phyloP scores from a whole-genome alignment of 2,113 vertebrate species.

The Toxostoma redivivum region DNA sequence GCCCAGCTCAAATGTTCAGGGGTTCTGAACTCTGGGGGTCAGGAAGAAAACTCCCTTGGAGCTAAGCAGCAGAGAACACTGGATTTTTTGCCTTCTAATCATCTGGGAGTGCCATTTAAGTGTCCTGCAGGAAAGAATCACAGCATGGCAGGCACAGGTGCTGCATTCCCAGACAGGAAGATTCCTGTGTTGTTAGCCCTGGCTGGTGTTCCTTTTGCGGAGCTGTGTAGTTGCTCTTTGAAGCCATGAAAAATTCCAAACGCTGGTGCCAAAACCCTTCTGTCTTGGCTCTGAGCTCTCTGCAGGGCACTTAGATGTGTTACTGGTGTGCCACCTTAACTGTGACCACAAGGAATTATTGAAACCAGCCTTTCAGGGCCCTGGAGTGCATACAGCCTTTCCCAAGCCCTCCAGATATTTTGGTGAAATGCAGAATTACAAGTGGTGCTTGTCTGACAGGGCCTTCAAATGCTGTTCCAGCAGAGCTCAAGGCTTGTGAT shows the following conservation, averaged over 20 bases:
- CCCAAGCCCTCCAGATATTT: neutral
- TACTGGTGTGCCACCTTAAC: neutral
- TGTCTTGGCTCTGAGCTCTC: neutral
- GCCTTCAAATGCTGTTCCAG: neutral
- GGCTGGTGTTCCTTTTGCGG: neutral
- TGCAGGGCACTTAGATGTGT: neutral
- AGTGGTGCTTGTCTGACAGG: neutral
- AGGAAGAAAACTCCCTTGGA: neutral
- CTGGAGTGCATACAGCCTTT: neutral
- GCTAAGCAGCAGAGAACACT: neutral
- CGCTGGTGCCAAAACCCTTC: neutral
- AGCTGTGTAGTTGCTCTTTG: neutral
- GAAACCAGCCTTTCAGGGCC: neutral
- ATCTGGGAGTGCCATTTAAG: neutral
- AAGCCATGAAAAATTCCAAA: neutral
- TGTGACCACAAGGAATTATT: neutral
- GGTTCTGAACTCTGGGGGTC: neutral
- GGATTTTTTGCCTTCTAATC: neutral
- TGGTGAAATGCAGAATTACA: neutral
- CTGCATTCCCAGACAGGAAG: neutral
- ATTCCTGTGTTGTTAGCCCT: neutral
- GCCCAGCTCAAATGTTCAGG: neutral
- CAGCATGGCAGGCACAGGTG: rapidly evolving
- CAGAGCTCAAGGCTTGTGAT: neutral
- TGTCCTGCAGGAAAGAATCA: neutral